phyloP scores from a whole-genome alignment of 2,888 invertebrate genomes.

The Flabesymbios commensalis region DNA sequence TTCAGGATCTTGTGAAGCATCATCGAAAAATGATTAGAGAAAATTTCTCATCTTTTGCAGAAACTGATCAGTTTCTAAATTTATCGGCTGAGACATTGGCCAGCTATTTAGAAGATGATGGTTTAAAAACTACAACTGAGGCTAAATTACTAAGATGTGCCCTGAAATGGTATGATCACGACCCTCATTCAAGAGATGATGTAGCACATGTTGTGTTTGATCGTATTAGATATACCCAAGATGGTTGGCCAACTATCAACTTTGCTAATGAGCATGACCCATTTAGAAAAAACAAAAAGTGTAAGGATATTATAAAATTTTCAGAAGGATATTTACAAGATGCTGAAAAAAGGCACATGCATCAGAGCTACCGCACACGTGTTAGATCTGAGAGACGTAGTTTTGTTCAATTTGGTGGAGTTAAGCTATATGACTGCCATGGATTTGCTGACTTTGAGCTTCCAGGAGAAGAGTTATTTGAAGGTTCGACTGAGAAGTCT shows the following conservation, averaged over 20 bases:
- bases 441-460: neutral
- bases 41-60: conserved; percentile 20
- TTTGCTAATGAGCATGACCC: conserved; percentile 17
- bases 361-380: conserved; percentile 19
- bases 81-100: conserved; percentile 16
- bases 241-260: conserved; percentile 31
- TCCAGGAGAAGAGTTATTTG: neutral
- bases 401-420: conserved; percentile 25
- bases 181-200: conserved; percentile 4
- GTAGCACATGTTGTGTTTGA: conserved; percentile 20
- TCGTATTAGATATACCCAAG: conserved; percentile 20
- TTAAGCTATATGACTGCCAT: neutral
- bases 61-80: conserved; percentile 16
- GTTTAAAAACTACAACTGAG: conserved; percentile 15
- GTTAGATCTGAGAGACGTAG: conserved; percentile 21
- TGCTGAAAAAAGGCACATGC: conserved; percentile 17
- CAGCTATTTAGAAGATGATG: conserved; percentile 19
- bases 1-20: conserved; percentile 8
- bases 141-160: conserved; percentile 17
- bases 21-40: conserved; percentile 15
- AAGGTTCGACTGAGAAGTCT: neutral
- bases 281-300: conserved; percentile 19
- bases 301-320: conserved; percentile 15
- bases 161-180: conserved; percentile 22
- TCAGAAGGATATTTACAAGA: conserved; percentile 21